Evolutionary conservation across 2,113 vertebrate species (phyloP), one percentile per base, ranked within the genome.

Genomic region (Acinonyx jubatus): DNA sequence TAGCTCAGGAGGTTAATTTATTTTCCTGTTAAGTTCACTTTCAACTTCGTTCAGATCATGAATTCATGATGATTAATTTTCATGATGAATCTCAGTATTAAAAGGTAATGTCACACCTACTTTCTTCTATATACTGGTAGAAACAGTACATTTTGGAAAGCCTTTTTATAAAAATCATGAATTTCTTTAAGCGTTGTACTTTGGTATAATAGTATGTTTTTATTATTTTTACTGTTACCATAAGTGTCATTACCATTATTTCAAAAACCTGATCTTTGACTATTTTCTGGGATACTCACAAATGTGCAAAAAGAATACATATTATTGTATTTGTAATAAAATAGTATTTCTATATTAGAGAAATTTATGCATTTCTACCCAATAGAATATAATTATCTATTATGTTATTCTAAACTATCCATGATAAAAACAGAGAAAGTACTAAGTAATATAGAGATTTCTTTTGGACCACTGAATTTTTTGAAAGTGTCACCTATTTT

Each of bases 41-140:
- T 81, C 74, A 71, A 0, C 61, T 65, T 5, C 23, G 82, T 73
- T 96, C 41, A 92, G 71, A 81, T 74, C 29, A 48, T 45, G 68
- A 93, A 66, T 88, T 96, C n/a, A 41, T 80, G 27, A 36, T 91
- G 74, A 92, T 48, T 96, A 87, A n/a, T 96, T 91, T 91, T 86
- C 57, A 82, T 78, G 21, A 50, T 36, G 33, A 86, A 71, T 92
- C 38, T 94, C 38, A 23, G 23, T 79, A 19, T 79, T 96, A 79
- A 95, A 81, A 55, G 48, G 2, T 38, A 85, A 68, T 76, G 19
- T 29, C 13, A 36, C 50, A 27, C 1, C 10, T 63, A 18, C 33
- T 1, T 10, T 81, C 29, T 93, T 92, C 84, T 57, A 21, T 57
- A 21, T 21, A 57, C 57, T 89, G 38, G 3, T 91, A 45, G 45